Percentiles rank a stretch among this genome's conserved stretches.
Evolutionary conservation across 2,797 vertebrate genomes (phyloP).

Genomic region (Anisognathus igniventris): DNA sequence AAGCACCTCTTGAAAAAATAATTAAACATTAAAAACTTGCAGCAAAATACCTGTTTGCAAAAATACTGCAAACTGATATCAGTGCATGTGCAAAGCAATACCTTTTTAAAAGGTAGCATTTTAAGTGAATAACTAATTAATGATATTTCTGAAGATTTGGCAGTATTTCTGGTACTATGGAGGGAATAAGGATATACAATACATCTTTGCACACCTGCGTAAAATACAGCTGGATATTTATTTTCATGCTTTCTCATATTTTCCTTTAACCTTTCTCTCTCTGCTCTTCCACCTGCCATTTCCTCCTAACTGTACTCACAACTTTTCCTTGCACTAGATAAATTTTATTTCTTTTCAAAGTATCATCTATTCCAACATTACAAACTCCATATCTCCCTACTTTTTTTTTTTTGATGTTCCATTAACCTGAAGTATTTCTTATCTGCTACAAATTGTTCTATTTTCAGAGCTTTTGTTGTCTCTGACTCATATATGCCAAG

Average conservation of each 20-base stretch:
- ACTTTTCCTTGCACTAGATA: not conserved
- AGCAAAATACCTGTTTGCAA: not conserved
- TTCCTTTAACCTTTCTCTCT: not conserved
- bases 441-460: not conserved
- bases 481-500: not conserved
- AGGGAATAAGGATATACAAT: not conserved
- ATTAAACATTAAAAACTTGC: not conserved
- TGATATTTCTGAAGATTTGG: not conserved
- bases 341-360: not conserved
- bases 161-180: not conserved
- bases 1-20: not conserved
- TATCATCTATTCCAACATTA: not conserved
- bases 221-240: not conserved
- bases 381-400: not conserved
- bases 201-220: not conserved
- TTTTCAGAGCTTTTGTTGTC: not conserved
- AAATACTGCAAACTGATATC: not conserved
- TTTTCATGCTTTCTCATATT: not conserved
- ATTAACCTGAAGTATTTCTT: not conserved
- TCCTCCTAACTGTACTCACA: not conserved
- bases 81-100: accelerated
- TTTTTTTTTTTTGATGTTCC: not conserved
- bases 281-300: not conserved
- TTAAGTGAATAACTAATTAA: not conserved
- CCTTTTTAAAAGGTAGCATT: not conserved